A percentile compares a stretch with the other conserved stretches of the same genome.
Evolutionary conservation across 1,140 invertebrate species (phyloP).

Genomic region (Ridgeia piscesae): DNA sequence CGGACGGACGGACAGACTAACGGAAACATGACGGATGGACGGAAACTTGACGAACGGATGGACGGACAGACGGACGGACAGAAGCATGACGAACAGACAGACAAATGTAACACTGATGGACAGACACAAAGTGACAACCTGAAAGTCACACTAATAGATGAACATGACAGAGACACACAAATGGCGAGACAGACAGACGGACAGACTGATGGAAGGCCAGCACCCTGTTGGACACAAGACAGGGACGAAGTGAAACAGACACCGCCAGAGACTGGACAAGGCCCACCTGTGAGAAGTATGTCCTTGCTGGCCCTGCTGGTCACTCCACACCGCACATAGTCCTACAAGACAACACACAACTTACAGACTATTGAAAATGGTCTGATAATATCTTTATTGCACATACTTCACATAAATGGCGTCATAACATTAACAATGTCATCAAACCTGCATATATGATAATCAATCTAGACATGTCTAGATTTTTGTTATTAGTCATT

Average conservation of each 20-base stretch:
- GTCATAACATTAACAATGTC: no score
- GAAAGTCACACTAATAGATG: no score
- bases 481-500: no score
- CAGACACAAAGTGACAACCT: no score
- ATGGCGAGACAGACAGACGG: not conserved
- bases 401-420: no score
- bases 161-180: not conserved
- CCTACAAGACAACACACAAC: slow-evolving; percentile 38
- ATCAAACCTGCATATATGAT: no score
- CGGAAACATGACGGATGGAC: not conserved
- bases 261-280: not conserved
- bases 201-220: not conserved
- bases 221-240: not conserved
- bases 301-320: slow-evolving; percentile 48
- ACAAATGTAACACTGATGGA: not conserved
- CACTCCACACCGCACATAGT: slow-evolving; percentile 53
- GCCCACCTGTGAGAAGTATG: slow-evolving; percentile 50
- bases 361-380: not conserved
- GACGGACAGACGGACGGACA: no score
- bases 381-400: no score
- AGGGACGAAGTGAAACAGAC: no score
- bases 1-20: not conserved
- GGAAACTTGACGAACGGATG: no score
- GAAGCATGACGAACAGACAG: not conserved
- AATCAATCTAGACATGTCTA: no score